A percentile compares a stretch with the other conserved stretches of the same genome.
Conservation (phyloP, 2,888 invertebrate genomes). For the Boloria selene region DNA sequence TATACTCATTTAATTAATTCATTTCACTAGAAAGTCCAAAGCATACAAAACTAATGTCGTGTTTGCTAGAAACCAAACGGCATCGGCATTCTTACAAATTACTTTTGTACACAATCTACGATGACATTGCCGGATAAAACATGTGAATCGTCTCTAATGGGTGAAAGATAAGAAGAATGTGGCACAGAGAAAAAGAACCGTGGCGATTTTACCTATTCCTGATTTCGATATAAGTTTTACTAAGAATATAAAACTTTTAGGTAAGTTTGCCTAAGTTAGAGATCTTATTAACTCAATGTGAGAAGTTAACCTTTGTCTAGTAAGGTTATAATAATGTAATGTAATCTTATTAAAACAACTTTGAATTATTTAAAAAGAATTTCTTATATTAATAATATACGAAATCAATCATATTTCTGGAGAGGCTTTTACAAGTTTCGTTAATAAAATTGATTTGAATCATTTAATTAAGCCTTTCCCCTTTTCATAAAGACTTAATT, state of each 20-base stretch:
- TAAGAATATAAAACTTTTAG: conserved; percentile 15
- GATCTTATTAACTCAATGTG: background rate
- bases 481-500: conserved; percentile 15
- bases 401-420: conserved; percentile 9
- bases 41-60: conserved; percentile 4
- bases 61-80: conserved; percentile 6
- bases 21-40: background rate
- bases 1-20: background rate
- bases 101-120: conserved; percentile 6
- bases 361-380: too few relatives aligned
- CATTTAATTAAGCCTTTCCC: conserved; percentile 10
- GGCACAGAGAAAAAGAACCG: conserved; percentile 12
- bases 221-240: conserved; percentile 3
- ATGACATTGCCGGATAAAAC: conserved; percentile 19
- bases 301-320: too few relatives aligned
- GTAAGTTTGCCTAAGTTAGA: conserved; percentile 17
- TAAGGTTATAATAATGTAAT: too few relatives aligned
- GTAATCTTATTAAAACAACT: too few relatives aligned
- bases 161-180: conserved; percentile 26
- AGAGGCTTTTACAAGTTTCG: conserved; percentile 19
- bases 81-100: conserved; percentile 3
- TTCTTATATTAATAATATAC: too few relatives aligned
- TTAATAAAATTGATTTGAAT: background rate
- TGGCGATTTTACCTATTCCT: conserved; percentile 9
- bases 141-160: conserved; percentile 25